phyloP scores from a whole-genome alignment of 2,888 invertebrate genomes.

The Acrocyrtus sp. region DNA sequence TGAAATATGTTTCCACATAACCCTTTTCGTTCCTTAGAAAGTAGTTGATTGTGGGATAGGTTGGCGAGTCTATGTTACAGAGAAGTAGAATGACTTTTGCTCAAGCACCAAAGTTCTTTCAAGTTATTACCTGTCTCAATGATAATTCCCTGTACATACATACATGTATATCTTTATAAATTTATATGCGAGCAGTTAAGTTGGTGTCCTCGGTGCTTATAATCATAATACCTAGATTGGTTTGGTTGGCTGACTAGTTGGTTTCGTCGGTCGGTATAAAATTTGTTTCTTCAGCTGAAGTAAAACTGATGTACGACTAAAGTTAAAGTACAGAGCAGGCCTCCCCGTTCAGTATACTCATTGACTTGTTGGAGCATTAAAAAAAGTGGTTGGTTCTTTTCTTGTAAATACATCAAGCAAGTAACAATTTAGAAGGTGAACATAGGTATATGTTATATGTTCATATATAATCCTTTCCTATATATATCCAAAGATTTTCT shows the following conservation, averaged over 20 bases:
- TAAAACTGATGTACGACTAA: neutral
- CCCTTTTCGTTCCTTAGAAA: too few species aligned
- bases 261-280: conserved; percentile 14
- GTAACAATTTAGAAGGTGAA: too few species aligned
- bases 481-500: neutral
- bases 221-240: conserved; percentile 35
- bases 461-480: neutral
- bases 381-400: neutral
- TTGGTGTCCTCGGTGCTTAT: conserved; percentile 38
- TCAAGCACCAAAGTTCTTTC: conserved; percentile 11
- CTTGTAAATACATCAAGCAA: neutral
- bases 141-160: neutral
- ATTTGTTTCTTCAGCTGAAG: conserved; percentile 13
- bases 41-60: conserved; percentile 27
- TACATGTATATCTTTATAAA: neutral
- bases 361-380: neutral
- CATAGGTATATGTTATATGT: neutral
- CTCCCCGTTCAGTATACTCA: neutral
- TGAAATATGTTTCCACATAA: conserved; percentile 38
- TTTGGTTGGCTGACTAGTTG: conserved; percentile 4
- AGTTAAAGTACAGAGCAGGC: neutral
- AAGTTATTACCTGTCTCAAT: conserved; percentile 36
- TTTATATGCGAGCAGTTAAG: too few species aligned
- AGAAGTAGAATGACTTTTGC: conserved; percentile 27
- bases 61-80: conserved; percentile 47